A percentile compares a stretch with the other conserved stretches of the same genome.
These are phyloP conservation scores for Takifugu bimaculatus DNA, from an alignment of 2,113 vertebrate species.

Conservation along the genomic window DNA sequence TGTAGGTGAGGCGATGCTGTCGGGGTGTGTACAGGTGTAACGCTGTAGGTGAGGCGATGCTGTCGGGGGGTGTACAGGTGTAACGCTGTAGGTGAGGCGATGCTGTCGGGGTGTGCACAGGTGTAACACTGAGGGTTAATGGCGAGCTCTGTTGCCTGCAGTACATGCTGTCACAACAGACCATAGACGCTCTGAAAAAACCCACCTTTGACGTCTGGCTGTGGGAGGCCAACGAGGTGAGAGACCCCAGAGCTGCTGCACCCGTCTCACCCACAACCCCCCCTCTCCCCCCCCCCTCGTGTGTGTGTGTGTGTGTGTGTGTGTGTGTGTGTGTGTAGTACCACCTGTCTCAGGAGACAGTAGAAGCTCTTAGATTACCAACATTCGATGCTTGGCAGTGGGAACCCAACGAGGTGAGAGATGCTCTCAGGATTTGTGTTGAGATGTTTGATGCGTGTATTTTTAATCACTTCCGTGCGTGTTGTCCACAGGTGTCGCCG, in stretches of 20 bases:
- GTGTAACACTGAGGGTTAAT: conserved; percentile 54
- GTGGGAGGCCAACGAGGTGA: conserved; percentile 71
- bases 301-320: conserved; percentile 19
- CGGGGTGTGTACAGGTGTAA: no score
- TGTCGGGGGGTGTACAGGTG: conserved; percentile 7
- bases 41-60: neutral
- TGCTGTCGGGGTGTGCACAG: conserved; percentile 4
- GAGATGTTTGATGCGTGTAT: no score
- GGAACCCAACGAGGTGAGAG: conserved; percentile 91
- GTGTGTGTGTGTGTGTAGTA: conserved; percentile 73
- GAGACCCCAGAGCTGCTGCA: conserved; percentile 7
- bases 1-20: no score
- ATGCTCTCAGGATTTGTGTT: neutral
- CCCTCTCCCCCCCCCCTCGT: conserved; percentile 17
- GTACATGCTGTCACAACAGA: conserved; percentile 70
- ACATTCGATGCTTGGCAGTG: conserved; percentile 94
- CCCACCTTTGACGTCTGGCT: conserved; percentile 66
- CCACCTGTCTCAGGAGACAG: conserved; percentile 89
- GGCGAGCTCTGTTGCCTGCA: conserved; percentile 64
- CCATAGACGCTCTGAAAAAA: conserved; percentile 67
- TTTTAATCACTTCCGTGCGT: no score
- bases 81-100: conserved; percentile 8
- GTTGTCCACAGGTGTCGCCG: no score
- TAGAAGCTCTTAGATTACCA: conserved; percentile 86
- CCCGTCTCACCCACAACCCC: conserved; percentile 25